A percentile compares a stretch with the other conserved stretches of the same genome.
These are phyloP conservation scores for Cryptocephalus primarius DNA, from an alignment of 2,888 invertebrate species.

Conservation along the genomic window DNA sequence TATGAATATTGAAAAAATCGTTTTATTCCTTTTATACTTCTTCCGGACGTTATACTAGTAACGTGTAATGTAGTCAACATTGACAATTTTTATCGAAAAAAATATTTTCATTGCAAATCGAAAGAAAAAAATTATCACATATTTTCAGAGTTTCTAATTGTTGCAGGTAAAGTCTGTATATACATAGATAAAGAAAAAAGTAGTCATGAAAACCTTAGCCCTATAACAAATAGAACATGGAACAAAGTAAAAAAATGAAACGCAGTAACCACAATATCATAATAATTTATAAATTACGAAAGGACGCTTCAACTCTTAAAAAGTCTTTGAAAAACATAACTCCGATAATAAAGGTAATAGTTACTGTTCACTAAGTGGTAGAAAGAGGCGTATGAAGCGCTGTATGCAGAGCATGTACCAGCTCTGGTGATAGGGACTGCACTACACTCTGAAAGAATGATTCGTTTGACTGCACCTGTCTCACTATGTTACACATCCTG, in stretches of 20 bases:
- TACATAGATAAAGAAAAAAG: background rate
- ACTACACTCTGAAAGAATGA: slow-evolving; percentile 33
- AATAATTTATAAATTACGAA: slow-evolving; percentile 3
- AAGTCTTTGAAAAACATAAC: no score
- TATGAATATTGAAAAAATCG: no score
- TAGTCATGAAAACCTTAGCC: slow-evolving; percentile 10
- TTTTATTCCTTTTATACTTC: no score
- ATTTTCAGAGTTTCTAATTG: slow-evolving; percentile 13
- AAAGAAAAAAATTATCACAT: slow-evolving; percentile 29
- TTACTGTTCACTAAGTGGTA: slow-evolving; percentile 10
- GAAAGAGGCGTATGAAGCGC: slow-evolving; percentile 42
- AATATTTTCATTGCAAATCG: slow-evolving; percentile 21
- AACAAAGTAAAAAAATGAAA: slow-evolving; percentile 7
- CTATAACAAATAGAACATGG: slow-evolving; percentile 13
- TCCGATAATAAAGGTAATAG: background rate
- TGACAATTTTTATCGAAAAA: slow-evolving; percentile 18
- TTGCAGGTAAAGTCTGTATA: no score
- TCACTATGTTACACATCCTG: slow-evolving; percentile 74
- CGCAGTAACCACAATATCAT: slow-evolving; percentile 3
- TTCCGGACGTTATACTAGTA: no score
- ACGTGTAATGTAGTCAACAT: no score
- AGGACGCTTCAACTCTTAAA: background rate
- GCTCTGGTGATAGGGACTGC: slow-evolving; percentile 62
- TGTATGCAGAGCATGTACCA: slow-evolving; percentile 72
- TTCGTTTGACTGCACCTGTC: slow-evolving; percentile 68